Percentiles rank a stretch among this genome's conserved stretches.
phyloP scores from a whole-genome alignment of 2,888 invertebrate genomes.

The Xylota segnis region DNA sequence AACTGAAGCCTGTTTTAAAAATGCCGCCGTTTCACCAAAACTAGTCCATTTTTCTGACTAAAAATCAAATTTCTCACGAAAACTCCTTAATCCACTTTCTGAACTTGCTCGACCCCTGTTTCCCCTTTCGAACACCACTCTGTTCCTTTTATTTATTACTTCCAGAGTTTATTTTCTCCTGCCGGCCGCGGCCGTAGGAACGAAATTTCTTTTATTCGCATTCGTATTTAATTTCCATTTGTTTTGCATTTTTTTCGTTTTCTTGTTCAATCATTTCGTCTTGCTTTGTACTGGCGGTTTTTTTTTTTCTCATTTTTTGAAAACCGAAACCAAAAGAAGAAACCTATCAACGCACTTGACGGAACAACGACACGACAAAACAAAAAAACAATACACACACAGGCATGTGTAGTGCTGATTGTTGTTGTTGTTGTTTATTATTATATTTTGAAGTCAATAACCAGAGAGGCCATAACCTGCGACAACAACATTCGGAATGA shows the following conservation, averaged over 20 bases:
- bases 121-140: not conserved
- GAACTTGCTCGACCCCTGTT: not conserved
- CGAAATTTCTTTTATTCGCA: conserved; percentile 37
- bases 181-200: not conserved
- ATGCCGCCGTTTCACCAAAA: no score
- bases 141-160: not conserved
- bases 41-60: no score
- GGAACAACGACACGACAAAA: conserved; percentile 34
- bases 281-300: conserved; percentile 31
- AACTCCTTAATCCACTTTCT: conserved; percentile 7
- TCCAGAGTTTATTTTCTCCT: conserved; percentile 6
- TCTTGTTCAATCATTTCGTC: conserved; percentile 50
- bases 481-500: conserved; percentile 65
- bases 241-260: conserved; percentile 10
- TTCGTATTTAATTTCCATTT: conserved; percentile 46
- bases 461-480: conserved; percentile 69
- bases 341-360: conserved; percentile 66
- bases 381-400: conserved; percentile 27
- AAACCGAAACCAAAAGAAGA: conserved; percentile 60
- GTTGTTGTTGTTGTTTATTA: conserved; percentile 31
- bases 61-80: no score
- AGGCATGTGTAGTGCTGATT: conserved; percentile 9
- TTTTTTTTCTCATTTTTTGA: conserved; percentile 43
- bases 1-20: no score
- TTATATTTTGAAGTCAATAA: conserved; percentile 67